Conservation (phyloP, 2,888 invertebrate species). For the Alcis repandata region DNA sequence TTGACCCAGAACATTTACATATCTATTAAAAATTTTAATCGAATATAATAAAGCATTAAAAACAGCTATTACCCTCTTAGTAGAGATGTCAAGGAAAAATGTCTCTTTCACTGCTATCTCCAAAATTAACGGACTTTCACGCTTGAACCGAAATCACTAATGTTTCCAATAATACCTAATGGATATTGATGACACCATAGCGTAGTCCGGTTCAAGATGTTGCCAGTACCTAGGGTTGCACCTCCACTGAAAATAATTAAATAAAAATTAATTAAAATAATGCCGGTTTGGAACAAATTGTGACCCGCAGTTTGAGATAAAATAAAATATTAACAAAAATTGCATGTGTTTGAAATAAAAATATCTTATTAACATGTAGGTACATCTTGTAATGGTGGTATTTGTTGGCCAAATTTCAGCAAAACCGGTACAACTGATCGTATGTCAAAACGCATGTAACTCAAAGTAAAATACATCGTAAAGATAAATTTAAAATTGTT, state of each 20-base stretch:
- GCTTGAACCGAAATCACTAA: conserved; percentile 35
- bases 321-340: no score
- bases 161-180: conserved; percentile 41
- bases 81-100: conserved; percentile 38
- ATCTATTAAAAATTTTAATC: not conserved
- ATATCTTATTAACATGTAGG: no score
- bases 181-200: conserved; percentile 39
- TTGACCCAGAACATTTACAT: not conserved
- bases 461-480: no score
- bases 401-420: no score
- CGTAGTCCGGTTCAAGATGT: conserved; percentile 31
- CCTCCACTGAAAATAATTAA: not conserved
- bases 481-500: not conserved
- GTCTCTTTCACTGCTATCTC: conserved; percentile 32
- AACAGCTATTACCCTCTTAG: conserved; percentile 21
- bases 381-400: no score
- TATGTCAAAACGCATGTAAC: no score
- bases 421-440: no score
- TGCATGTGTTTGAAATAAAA: no score
- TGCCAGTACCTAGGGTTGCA: conserved; percentile 18
- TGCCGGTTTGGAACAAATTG: no score
- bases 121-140: conserved; percentile 37
- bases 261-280: no score
- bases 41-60: conserved; percentile 26
- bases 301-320: no score